phyloP scores from a whole-genome alignment of 2,113 vertebrate genomes.

The Megaceryle torquata region DNA sequence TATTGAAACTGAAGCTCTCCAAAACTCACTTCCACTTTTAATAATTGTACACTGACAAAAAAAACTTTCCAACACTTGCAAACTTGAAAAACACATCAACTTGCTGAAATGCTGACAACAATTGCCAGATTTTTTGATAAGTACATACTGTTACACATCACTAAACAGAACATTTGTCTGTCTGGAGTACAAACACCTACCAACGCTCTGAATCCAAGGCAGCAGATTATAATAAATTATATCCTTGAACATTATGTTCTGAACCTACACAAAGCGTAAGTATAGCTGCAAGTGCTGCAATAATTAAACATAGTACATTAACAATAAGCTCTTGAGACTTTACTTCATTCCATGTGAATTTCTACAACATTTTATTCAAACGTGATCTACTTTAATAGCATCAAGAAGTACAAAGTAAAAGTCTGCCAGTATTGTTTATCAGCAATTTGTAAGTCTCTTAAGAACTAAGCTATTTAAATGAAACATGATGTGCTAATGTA shows the following conservation, averaged over 20 bases:
- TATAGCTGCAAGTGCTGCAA: constrained; percentile 25
- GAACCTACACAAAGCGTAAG: constrained; percentile 28
- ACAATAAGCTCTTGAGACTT: constrained; percentile 7
- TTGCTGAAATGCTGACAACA: neutral
- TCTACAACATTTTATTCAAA: constrained; percentile 13
- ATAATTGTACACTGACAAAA: neutral
- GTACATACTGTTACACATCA: constrained; percentile 10
- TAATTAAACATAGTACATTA: constrained; percentile 37
- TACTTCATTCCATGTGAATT: neutral
- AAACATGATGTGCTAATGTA: constrained; percentile 18
- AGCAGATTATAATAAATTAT: constrained; percentile 34
- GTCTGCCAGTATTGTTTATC: neutral
- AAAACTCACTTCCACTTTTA: neutral
- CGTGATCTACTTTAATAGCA: neutral
- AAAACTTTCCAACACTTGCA: neutral
- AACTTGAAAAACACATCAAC: neutral
- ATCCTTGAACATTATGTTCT: constrained; percentile 48
- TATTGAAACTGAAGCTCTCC: neutral
- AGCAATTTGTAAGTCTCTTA: neutral
- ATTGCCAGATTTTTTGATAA: neutral
- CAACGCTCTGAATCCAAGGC: neutral
- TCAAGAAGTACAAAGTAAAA: neutral
- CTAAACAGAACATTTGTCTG: constrained; percentile 22
- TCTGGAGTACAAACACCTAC: constrained; percentile 6
- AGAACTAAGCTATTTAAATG: constrained; percentile 12